A percentile compares a stretch with the other conserved stretches of the same genome.
Conservation (phyloP, 2,113 vertebrate genomes). For the Heterocephalus glaber region DNA sequence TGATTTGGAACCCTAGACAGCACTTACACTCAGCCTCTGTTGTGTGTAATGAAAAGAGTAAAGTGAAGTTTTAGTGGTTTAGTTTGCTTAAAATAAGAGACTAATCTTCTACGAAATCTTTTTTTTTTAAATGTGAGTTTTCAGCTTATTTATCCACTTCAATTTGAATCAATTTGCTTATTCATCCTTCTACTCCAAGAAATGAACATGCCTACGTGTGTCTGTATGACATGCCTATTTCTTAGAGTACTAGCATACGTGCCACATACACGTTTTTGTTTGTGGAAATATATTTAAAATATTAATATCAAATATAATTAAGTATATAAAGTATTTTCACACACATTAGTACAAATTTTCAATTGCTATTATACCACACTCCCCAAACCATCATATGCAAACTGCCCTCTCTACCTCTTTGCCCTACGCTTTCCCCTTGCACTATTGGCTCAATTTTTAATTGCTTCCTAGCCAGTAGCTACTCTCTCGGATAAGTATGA, state of each 20-base stretch:
- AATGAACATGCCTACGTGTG: not conserved
- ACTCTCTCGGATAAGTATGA: not conserved
- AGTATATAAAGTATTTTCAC: not conserved
- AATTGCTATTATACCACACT: not conserved
- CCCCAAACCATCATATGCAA: not conserved
- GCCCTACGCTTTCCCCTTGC: not conserved
- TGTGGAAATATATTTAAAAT: not conserved
- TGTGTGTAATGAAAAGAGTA: not conserved
- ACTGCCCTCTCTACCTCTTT: not conserved
- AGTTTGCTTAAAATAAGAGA: not conserved
- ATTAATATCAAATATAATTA: not conserved
- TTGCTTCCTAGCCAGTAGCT: not conserved
- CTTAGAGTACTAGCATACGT: not conserved
- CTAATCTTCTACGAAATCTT: conserved; percentile 5
- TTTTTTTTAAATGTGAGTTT: not conserved
- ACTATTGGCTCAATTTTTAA: not conserved
- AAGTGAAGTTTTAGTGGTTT: not conserved
- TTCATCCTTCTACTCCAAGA: not conserved
- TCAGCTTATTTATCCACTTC: not conserved
- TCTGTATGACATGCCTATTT: not conserved
- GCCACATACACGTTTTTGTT: not conserved
- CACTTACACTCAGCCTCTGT: not conserved
- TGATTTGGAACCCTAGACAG: no score
- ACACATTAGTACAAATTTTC: not conserved
- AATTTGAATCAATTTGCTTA: not conserved